Base-by-base conservation (phyloP, 2,797 vertebrate species). In the Notoglanidium macrostoma region DNA sequence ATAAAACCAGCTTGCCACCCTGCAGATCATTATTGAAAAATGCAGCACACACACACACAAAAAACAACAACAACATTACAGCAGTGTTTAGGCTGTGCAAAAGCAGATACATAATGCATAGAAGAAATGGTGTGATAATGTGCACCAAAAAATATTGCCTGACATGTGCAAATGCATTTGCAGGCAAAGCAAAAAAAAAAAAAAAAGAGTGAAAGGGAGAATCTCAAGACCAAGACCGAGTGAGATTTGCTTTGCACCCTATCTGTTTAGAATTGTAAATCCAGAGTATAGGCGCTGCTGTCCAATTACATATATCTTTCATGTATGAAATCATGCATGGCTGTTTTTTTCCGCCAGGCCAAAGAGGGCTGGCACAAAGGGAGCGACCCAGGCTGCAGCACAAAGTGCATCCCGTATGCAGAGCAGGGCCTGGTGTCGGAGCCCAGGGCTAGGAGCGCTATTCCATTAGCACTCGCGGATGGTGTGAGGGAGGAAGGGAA, bases 281-380 rank as follows among this genome's bases (percentile, higher is more conserved):
- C 93, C 72, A 92, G 93, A 88, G 92, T 93, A 95, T 93, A 92
- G 95, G 92, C 93, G 91, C 92, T 91, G 93, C 94, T 93, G 95
- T 96, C 95, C 95, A 96, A 96, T 96, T 96, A 96, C 95, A 96
- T 95, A 95, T 94, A 95, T 95, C 95, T 96, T 95, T 95, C 96
- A 95, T 95, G 94, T 96, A 95, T 95, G 94, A 96, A 96, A 95
- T 96, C 95, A 95, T 96, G 95, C 95, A 94, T 95, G 95, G 89
- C 89, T 91, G 89, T 77, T 92, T 92, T 92, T 93, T 92, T 92
- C 84, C 89, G 90, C 90, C 46, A 91, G 90, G 91, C 89, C 91
- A 92, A 92, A 92, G 92, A 94, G 93, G 93, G 93, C 87, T 86
- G 89, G 92, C 94, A 95, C 95, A 96, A 95, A 95, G 94, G 94